These are phyloP conservation scores for Eupithecia subfuscata DNA, from an alignment of 2,888 invertebrate species.

Conservation along the genomic window DNA sequence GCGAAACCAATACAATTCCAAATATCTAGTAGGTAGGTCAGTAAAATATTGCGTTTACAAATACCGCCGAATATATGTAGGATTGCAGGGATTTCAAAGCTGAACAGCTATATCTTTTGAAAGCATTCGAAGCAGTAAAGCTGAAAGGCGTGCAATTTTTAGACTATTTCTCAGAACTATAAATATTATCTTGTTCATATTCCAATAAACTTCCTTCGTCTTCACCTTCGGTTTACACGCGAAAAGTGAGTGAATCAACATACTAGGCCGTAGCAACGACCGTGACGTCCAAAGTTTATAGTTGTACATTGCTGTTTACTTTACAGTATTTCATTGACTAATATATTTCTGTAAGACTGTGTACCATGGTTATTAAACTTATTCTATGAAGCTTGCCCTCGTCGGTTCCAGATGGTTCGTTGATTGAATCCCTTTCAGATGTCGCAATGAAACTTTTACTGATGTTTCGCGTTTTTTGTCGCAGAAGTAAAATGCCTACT, in stretches of 20 bases:
- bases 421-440: slow-evolving; percentile 40
- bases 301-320: slow-evolving; percentile 73
- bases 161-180: slow-evolving; percentile 73
- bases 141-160: slow-evolving; percentile 72
- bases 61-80: slow-evolving; percentile 46
- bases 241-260: slow-evolving; percentile 70
- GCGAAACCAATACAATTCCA: neutral
- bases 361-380: slow-evolving; percentile 27
- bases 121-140: slow-evolving; percentile 48
- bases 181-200: slow-evolving; percentile 75
- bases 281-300: slow-evolving; percentile 73
- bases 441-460: slow-evolving; percentile 46
- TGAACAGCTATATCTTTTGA: slow-evolving; percentile 45
- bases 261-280: slow-evolving; percentile 68
- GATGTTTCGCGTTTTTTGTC: slow-evolving; percentile 14
- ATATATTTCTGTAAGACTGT: slow-evolving; percentile 55
- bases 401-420: slow-evolving; percentile 37
- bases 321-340: slow-evolving; percentile 74
- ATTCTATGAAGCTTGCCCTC: slow-evolving; percentile 37
- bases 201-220: slow-evolving; percentile 76
- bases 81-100: slow-evolving; percentile 44
- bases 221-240: slow-evolving; percentile 69
- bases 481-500: slow-evolving; percentile 6
- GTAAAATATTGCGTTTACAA: slow-evolving; percentile 49
- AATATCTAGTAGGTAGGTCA: neutral